Evolutionary conservation across 2,888 invertebrate genomes (phyloP), one percentile per base, ranked within the genome.

Genomic region (Drosophila yooni): DNA sequence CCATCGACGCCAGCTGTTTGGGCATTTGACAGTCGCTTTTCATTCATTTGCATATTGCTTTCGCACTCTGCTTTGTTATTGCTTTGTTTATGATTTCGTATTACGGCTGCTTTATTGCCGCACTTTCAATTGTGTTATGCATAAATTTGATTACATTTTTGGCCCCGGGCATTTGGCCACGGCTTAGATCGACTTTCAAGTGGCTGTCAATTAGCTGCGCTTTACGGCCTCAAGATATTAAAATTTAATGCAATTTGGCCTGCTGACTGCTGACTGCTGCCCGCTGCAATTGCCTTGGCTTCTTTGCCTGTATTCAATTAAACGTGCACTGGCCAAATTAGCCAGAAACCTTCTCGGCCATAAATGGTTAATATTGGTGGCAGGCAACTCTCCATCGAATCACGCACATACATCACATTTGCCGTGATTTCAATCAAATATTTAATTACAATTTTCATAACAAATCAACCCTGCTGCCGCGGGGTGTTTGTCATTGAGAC

Each of bases 31-130:
- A 83, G 82, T 75, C 84, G 74, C 70, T 71, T 84, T 87, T 83
- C 66, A 85, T 88, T 82, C 84, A 87, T 87, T 87, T 88, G 87
- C 89, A 87, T 87, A 87, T 88, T 88, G 82, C 88, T 76, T 80
- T 77, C 74, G 75, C 75, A 80, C 78, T 83, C 67, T 70, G 74
- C 65, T 80, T 76, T 70, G 76, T 88, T 85, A 85, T 85, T 73
- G 85, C 88, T 70, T 81, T 85, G 88, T 85, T 88, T 84, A 88
- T 88, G 84, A 75, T 77, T 74, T 77, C 79, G 77, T 75, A 81
- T 82, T 83, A 77, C 74, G 72, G 72, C 74, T 76, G 72, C 72
- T 82, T 85, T 85, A 87, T 82, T 66, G 81, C 79, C 79, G 59
- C 65, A 68, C 76, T 74, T 74, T 84, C 84, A 86, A 86, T 83